Evolutionary conservation across 2,888 invertebrate genomes (phyloP).

Genomic region (Acholoe squamosa): DNA sequence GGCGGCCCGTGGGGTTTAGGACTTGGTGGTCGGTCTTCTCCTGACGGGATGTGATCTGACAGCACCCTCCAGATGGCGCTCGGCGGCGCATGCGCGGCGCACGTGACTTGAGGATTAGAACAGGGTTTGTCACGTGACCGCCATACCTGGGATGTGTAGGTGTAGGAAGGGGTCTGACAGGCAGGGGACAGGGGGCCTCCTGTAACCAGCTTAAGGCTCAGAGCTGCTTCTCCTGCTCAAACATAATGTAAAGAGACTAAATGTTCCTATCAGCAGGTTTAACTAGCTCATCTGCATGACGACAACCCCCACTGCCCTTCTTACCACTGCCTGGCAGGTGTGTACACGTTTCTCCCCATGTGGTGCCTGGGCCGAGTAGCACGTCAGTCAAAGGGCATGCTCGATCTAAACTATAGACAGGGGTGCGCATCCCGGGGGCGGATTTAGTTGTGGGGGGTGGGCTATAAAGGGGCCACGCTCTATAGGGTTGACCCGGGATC

Average conservation of each 20-base stretch:
- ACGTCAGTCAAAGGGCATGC: too few relatives aligned
- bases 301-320: not conserved
- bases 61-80: slow-evolving; percentile 55
- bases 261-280: not conserved
- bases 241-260: not conserved
- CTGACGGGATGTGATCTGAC: slow-evolving; percentile 47
- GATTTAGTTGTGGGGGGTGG: too few relatives aligned
- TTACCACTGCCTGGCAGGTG: not conserved
- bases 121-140: slow-evolving; percentile 34
- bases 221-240: not conserved
- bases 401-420: too few relatives aligned
- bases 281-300: not conserved
- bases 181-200: not conserved
- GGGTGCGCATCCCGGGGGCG: too few relatives aligned
- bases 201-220: slow-evolving; percentile 17
- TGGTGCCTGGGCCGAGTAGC: too few relatives aligned
- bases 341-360: too few relatives aligned
- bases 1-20: slow-evolving; percentile 40
- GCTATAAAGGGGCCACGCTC: too few relatives aligned
- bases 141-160: slow-evolving; percentile 44
- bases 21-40: not conserved
- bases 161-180: not conserved
- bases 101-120: slow-evolving; percentile 53
- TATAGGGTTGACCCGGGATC: too few relatives aligned
- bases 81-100: slow-evolving; percentile 19